phyloP scores from a whole-genome alignment of 2,888 invertebrate genomes.

The Prosopocoilus inquinatus region DNA sequence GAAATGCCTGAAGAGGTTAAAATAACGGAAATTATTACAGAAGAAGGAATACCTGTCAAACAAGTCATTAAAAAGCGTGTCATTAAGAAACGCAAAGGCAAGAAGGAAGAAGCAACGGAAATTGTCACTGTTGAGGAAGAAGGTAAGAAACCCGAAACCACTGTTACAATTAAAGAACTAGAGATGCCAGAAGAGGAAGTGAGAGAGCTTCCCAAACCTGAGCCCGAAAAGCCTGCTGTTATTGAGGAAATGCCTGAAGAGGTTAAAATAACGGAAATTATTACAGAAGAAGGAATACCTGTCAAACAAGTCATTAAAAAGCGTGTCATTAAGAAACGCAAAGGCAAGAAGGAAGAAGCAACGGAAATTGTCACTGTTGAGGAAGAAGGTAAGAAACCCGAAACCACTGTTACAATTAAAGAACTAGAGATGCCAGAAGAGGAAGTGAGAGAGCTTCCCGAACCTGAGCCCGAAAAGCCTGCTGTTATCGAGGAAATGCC shows the following conservation, averaged over 20 bases:
- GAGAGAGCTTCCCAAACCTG: conserved; percentile 19
- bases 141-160: conserved; percentile 39
- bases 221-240: conserved; percentile 19
- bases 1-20: conserved; percentile 29
- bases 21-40: conserved; percentile 12
- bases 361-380: conserved; percentile 43
- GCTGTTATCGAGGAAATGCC: conserved; percentile 33
- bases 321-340: conserved; percentile 31
- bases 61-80: conserved; percentile 45
- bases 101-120: conserved; percentile 46
- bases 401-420: conserved; percentile 40
- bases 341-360: conserved; percentile 34
- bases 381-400: conserved; percentile 37
- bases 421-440: conserved; percentile 22
- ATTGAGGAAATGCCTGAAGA: conserved; percentile 32
- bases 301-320: conserved; percentile 32
- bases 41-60: conserved; percentile 27
- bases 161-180: conserved; percentile 35
- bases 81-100: conserved; percentile 45
- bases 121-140: conserved; percentile 40
- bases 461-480: conserved; percentile 13
- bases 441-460: conserved; percentile 20
- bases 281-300: conserved; percentile 21
- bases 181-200: conserved; percentile 27
- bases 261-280: conserved; percentile 20